These are phyloP conservation scores for Crepidodera aurea DNA, from an alignment of 2,888 invertebrate species.

Conservation along the genomic window DNA sequence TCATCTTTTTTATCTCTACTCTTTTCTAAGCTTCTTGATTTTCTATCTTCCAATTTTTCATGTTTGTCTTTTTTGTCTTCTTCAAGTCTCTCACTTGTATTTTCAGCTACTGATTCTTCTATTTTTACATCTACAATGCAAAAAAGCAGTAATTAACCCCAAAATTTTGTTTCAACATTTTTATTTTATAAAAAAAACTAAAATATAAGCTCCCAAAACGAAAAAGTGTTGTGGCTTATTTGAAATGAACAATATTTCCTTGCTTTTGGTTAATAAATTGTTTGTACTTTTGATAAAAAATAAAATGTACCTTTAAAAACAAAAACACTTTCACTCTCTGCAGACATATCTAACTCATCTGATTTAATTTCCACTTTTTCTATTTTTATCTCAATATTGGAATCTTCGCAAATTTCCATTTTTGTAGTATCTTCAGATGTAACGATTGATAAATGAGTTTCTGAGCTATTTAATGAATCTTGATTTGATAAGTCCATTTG, in stretches of 20 bases:
- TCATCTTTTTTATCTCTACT: constrained; percentile 56
- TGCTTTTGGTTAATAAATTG: no score
- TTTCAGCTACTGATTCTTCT: not conserved
- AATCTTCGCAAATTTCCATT: constrained; percentile 56
- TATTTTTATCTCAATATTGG: constrained; percentile 10
- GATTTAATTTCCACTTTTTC: constrained; percentile 8
- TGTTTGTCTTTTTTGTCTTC: constrained; percentile 39
- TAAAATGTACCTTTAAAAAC: no score
- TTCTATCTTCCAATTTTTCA: constrained; percentile 40
- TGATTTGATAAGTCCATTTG: constrained; percentile 62
- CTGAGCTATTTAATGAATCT: constrained; percentile 71
- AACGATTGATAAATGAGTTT: constrained; percentile 66
- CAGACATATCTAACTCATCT: constrained; percentile 1
- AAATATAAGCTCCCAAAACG: no score
- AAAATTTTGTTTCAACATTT: no score
- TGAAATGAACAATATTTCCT: no score
- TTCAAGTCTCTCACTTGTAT: constrained; percentile 37
- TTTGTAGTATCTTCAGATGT: constrained; percentile 63
- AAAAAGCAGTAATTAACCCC: no score
- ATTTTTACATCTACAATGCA: constrained; percentile 5
- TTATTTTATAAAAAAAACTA: no score
- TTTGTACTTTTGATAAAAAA: no score
- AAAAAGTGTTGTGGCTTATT: no score
- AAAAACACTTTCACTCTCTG: constrained; percentile 31
- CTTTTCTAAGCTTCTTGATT: constrained; percentile 60